Base-by-base conservation (phyloP, 2,113 vertebrate genomes). In the Proteles cristata region DNA sequence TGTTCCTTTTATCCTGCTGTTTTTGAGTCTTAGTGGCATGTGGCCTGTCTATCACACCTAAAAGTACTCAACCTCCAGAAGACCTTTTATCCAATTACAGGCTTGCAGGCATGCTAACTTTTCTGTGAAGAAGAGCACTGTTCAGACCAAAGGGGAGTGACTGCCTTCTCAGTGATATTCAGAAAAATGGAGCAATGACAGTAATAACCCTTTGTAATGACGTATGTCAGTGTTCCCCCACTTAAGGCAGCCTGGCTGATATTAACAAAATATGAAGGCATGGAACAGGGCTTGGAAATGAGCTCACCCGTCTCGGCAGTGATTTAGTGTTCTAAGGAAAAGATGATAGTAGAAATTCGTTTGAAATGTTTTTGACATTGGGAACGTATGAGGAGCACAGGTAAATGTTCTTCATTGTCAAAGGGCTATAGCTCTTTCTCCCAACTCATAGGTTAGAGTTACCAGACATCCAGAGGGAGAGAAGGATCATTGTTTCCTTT, bases 261-360 rank as follows among this genome's bases (percentile, higher is more conserved):
- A 94, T 92, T 97, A 97, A 96, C 76, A 92, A 96, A 92, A 66
- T 74, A 85, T 45, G 39, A 94, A 95, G 55, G 50, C 16, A 35
- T 77, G 71, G 31, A 35, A 58, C 43, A 69, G 45, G 58, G 28
- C 58, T 95, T 97, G 35, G 80, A 95, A 92, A 90, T 89, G 69
- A 93, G n/a, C 79, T 96, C 81, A 89, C 16, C 43, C 69, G 4
- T 28, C 23, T 77, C 69, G 84, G 69, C 21, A 68, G 35, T 85
- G 87, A 97, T 90, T 96, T 90, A 91, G 53, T 85, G 9, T 83
- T 81, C 5, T 33, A 93, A 92, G 65, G 92, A 90, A 94, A 63
- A 66, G 48, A 74, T 84, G 39, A 90, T 74, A 58, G 58, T 31
- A 68, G 63, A 89, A 82, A 82, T 77, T 17, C n/a, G 16, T 87